Evolutionary conservation across 2,888 invertebrate species (phyloP).

Genomic region (Ochropleura plecta): DNA sequence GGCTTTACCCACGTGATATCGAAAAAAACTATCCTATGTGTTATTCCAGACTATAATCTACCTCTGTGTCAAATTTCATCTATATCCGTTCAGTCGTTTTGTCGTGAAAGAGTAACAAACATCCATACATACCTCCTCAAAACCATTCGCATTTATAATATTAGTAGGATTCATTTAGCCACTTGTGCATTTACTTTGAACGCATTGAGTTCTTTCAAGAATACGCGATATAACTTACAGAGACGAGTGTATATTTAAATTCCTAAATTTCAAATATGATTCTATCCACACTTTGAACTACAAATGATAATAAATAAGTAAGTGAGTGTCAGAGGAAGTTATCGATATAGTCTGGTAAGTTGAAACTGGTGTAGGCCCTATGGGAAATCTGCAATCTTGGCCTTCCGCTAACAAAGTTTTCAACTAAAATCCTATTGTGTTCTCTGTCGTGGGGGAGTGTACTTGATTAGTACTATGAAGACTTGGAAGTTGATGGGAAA

Average conservation of each 20-base stretch:
- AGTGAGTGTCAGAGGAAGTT: slow-evolving; percentile 83
- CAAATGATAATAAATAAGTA: slow-evolving; percentile 78
- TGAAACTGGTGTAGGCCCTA: slow-evolving; percentile 86
- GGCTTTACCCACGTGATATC: too few relatives aligned
- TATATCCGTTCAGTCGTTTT: too few relatives aligned
- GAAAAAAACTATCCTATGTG: too few relatives aligned
- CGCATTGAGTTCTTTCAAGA: too few relatives aligned
- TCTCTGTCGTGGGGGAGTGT: slow-evolving; percentile 81
- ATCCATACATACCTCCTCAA: too few relatives aligned
- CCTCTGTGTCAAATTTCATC: too few relatives aligned
- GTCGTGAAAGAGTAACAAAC: too few relatives aligned
- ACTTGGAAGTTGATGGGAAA: slow-evolving; percentile 70
- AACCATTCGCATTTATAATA: too few relatives aligned
- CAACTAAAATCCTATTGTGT: slow-evolving; percentile 89
- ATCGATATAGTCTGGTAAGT: slow-evolving; percentile 87
- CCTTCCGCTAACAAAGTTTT: slow-evolving; percentile 89
- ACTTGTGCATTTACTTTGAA: too few relatives aligned
- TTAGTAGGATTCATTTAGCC: too few relatives aligned
- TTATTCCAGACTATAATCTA: too few relatives aligned
- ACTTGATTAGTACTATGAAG: slow-evolving; percentile 82
- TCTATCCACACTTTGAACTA: slow-evolving; percentile 58
- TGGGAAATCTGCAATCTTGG: slow-evolving; percentile 90
- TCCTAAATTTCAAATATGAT: slow-evolving; percentile 10
- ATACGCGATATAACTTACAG: too few relatives aligned
- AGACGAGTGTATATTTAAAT: background rate